Evolutionary conservation across 2,888 invertebrate species (phyloP), one percentile per base, ranked within the genome.

Genomic region (Beris morrisii): DNA sequence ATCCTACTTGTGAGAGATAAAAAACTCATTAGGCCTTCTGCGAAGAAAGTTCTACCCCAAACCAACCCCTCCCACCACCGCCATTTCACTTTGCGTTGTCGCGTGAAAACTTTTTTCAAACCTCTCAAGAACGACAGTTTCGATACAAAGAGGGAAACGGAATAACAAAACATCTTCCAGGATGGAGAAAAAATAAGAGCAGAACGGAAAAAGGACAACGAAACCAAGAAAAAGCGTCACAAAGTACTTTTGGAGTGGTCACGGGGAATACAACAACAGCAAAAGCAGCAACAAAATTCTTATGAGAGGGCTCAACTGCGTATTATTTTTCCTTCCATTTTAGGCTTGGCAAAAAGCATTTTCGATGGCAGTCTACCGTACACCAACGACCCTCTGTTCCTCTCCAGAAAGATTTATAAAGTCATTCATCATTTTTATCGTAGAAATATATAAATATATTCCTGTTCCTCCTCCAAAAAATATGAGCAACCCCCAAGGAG

Each of bases 371-470:
- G 15, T 13, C 3, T 13, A 15, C 48, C 48, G 5, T 15, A 6
- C 6, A 48, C 4, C 38, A 9, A 76, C 78, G 76, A 76, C 78
- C 78, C 76, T 77, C 80, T 77, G 77, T 76, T 77, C 73, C 75
- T 75, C 76, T 78, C 77, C 77, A 73, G 77, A 74, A 76, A 80
- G 78, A 80, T 80, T 81, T 81, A 80, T 79, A 77, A 75, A 75
- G 75, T 79, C 81, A 81, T 80, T 75, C 78, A 79, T 80, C 80
- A 80, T 80, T 80, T 80, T 81, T 81, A 80, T 81, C 80, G 79
- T 78, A 75, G 76, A 78, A 79, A 79, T 78, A 78, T 76, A 78
- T 79, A 65, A 54, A 54, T 65, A 54, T 54, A 48, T 56, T 48
- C 32, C 55, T 45, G 38, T 45, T 45, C 45, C 22, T n/a, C 65